Percentiles rank a stretch among this genome's conserved stretches.
Conservation (phyloP, 2,888 invertebrate genomes). For the Drosophila flavopinicola region DNA sequence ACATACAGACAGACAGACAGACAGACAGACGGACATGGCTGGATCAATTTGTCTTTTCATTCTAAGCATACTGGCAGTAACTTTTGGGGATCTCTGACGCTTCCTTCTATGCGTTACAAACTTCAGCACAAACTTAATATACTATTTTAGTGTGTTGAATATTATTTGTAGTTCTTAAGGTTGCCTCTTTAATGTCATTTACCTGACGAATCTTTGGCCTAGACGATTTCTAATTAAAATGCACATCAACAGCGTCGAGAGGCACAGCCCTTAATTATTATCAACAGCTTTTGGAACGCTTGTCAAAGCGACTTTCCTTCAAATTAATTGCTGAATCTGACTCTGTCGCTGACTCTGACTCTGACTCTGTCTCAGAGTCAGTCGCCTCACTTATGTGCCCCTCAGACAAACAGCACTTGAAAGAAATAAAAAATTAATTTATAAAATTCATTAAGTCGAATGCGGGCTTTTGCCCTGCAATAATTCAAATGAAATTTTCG, state of each 20-base stretch:
- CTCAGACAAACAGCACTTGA: slow-evolving; percentile 53
- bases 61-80: too few relatives aligned
- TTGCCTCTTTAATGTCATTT: slow-evolving; percentile 44
- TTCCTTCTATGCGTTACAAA: too few relatives aligned
- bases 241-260: slow-evolving; percentile 34
- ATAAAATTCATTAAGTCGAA: slow-evolving; percentile 60
- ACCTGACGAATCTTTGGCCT: slow-evolving; percentile 13
- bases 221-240: slow-evolving; percentile 65
- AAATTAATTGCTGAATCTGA: slow-evolving; percentile 69
- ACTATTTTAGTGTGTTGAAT: too few relatives aligned
- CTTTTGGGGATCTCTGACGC: too few relatives aligned
- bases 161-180: slow-evolving; percentile 43
- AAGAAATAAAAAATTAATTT: slow-evolving; percentile 23
- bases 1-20: too few relatives aligned
- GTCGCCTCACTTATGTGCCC: slow-evolving; percentile 9
- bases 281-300: slow-evolving; percentile 33
- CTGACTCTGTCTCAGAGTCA: slow-evolving; percentile 5
- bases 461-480: slow-evolving; percentile 22
- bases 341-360: slow-evolving; percentile 54
- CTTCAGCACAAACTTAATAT: too few relatives aligned
- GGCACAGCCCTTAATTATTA: slow-evolving; percentile 45
- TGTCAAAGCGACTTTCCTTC: slow-evolving; percentile 57
- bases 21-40: too few relatives aligned
- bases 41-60: too few relatives aligned
- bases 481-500: slow-evolving; percentile 62